phyloP scores from a whole-genome alignment of 1,140 invertebrate species.

The Diorhabda elongata region DNA sequence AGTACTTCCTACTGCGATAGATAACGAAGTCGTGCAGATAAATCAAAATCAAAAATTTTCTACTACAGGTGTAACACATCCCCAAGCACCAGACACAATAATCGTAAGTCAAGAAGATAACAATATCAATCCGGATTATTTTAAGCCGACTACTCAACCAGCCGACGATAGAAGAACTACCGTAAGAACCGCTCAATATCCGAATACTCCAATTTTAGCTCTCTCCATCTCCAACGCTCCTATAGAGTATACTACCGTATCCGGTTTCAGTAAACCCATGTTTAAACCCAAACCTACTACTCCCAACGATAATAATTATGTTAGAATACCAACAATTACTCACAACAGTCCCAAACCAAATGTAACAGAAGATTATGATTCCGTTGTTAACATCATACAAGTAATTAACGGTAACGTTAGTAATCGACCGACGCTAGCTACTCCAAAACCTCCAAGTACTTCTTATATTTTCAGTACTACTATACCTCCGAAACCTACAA shows the following conservation, averaged over 20 bases:
- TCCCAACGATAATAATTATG: conserved; percentile 45
- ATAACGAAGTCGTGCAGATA: conserved; percentile 40
- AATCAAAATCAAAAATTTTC: conserved; percentile 39
- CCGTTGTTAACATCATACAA: conserved; percentile 49
- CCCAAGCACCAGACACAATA: conserved; percentile 61
- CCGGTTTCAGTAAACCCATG: conserved; percentile 33
- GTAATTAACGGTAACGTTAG: conserved; percentile 43
- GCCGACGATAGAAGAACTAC: conserved; percentile 40
- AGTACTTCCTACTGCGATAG: conserved; percentile 39
- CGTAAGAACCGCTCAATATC: conserved; percentile 34
- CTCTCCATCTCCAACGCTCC: conserved; percentile 42
- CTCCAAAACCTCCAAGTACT: conserved; percentile 34
- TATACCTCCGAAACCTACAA: conserved; percentile 41
- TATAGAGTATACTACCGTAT: conserved; percentile 34
- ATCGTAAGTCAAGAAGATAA: conserved; percentile 62
- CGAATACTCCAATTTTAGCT: conserved; percentile 36
- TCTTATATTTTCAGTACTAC: conserved; percentile 52
- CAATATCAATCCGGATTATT: conserved; percentile 58
- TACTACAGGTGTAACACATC: conserved; percentile 53
- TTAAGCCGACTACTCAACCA: conserved; percentile 45
- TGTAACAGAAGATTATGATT: conserved; percentile 46
- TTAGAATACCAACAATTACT: conserved; percentile 53
- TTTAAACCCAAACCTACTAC: conserved; percentile 41
- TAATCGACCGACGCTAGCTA: conserved; percentile 22
- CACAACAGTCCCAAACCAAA: conserved; percentile 46